Conservation (phyloP, 2,113 vertebrate species). For the Oreocharis arfaki region DNA sequence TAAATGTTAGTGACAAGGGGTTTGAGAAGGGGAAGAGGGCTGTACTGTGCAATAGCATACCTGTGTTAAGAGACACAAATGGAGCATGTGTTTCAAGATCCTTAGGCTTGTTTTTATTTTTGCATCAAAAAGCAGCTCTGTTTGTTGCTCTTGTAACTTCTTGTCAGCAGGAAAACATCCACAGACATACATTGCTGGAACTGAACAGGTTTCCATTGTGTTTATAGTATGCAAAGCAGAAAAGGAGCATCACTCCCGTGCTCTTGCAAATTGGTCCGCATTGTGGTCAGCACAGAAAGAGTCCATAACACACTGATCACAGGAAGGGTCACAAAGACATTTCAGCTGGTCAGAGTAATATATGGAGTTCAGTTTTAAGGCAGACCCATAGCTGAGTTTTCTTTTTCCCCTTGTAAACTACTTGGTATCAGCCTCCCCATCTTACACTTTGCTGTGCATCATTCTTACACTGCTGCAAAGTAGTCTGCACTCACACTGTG, state of each 20-base stretch:
- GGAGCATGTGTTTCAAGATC: constrained; percentile 44
- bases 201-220: background rate
- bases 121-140: background rate
- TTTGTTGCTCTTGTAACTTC: background rate
- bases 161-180: background rate
- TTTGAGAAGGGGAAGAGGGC: constrained; percentile 39
- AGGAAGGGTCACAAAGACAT: background rate
- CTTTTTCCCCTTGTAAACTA: background rate
- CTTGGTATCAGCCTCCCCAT: background rate
- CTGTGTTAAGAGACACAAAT: constrained; percentile 41
- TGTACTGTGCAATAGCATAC: constrained; percentile 44
- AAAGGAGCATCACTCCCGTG: background rate
- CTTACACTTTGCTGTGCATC: background rate
- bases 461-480: background rate
- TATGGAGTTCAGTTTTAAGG: background rate
- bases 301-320: background rate
- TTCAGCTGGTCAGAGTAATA: background rate
- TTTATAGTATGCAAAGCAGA: background rate
- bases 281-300: background rate
- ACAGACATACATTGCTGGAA: background rate
- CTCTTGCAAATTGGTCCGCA: fast-evolving
- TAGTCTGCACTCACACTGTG: background rate
- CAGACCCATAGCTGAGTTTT: background rate
- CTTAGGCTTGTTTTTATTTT: background rate
- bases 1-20: constrained; percentile 76